phyloP scores from a whole-genome alignment of 37 sponge, comb jelly and placozoan species.

The Axinella damicornis region DNA sequence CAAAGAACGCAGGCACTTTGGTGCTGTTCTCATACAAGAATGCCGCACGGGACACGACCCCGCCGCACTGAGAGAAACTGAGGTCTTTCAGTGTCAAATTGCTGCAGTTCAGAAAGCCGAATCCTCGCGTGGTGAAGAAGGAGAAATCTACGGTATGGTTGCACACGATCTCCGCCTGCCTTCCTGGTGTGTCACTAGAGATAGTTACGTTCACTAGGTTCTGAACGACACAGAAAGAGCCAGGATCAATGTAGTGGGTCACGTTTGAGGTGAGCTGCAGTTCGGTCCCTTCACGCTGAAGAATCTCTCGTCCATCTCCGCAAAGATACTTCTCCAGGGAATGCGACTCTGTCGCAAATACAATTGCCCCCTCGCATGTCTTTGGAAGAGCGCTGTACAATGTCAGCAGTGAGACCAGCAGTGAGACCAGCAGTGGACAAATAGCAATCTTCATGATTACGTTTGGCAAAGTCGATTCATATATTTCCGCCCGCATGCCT shows the following conservation, averaged over 20 bases:
- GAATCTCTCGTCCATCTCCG: not conserved
- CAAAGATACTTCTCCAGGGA: not conserved
- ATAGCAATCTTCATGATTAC: too few species aligned
- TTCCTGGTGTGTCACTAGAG: not conserved
- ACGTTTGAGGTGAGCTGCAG: not conserved
- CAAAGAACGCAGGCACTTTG: not conserved
- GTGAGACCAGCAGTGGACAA: too few species aligned
- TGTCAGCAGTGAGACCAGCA: too few species aligned
- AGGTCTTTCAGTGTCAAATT: not conserved
- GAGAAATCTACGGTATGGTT: not conserved
- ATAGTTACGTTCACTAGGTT: not conserved
- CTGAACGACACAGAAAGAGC: not conserved
- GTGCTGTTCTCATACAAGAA: slow-evolving; percentile 1
- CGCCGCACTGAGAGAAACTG: not conserved
- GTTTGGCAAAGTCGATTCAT: too few species aligned
- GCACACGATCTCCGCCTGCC: not conserved
- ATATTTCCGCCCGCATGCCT: too few species aligned
- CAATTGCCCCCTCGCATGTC: too few species aligned
- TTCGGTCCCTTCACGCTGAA: not conserved
- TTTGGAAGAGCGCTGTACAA: too few species aligned
- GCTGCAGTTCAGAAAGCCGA: not conserved
- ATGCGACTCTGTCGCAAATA: too few species aligned
- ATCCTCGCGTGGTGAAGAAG: not conserved
- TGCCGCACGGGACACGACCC: not conserved
- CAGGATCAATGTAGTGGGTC: not conserved